Evolutionary conservation across 2,797 vertebrate genomes (phyloP).

Genomic region (Gymnopithys bicolor): DNA sequence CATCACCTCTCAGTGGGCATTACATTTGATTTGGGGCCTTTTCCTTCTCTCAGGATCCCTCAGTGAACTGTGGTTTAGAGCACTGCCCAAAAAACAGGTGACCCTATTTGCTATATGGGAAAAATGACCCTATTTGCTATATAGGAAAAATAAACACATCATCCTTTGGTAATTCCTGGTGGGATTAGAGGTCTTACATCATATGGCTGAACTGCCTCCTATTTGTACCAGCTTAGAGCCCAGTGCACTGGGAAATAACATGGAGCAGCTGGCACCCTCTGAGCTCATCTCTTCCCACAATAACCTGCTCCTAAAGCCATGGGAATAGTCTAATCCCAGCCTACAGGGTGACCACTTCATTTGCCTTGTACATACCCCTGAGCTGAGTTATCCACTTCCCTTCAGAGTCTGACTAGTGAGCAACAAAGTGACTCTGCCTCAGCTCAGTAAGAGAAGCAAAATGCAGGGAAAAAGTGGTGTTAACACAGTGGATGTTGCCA

Average conservation of each 20-base stretch:
- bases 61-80: background rate
- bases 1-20: background rate
- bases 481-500: background rate
- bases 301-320: background rate
- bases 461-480: background rate
- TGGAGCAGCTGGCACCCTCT: conserved; percentile 14
- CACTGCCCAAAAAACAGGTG: background rate
- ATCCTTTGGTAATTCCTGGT: background rate
- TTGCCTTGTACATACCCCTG: background rate
- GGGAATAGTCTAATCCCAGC: background rate
- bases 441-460: background rate
- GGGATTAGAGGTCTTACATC: background rate
- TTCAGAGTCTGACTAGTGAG: background rate
- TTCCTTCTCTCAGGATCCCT: background rate
- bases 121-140: background rate
- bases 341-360: background rate
- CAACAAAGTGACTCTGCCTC: background rate
- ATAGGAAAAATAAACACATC: background rate
- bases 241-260: background rate
- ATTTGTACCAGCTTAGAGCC: background rate
- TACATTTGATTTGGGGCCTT: background rate
- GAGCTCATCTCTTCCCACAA: background rate
- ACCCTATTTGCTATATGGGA: too few species aligned
- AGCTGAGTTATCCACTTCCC: background rate
- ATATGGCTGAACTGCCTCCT: background rate